A percentile compares a stretch with the other conserved stretches of the same genome.
These are phyloP conservation scores for Buteo buteo DNA, from an alignment of 2,113 vertebrate species.

Conservation along the genomic window DNA sequence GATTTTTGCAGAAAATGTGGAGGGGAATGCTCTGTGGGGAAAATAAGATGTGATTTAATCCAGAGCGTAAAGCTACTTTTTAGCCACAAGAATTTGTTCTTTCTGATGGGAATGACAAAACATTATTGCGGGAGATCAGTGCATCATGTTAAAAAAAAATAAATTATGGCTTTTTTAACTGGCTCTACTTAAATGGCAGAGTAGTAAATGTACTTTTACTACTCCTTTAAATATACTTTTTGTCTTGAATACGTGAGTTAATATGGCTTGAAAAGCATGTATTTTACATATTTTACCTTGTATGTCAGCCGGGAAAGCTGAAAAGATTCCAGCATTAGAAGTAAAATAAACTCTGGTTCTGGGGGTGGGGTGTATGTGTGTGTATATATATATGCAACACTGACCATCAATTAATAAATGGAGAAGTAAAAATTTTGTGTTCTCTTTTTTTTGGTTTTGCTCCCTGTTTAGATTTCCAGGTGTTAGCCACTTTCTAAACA, in stretches of 20 bases:
- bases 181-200: neutral
- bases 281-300: neutral
- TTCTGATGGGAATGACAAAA: neutral
- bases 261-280: neutral
- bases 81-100: neutral
- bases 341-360: neutral
- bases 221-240: neutral
- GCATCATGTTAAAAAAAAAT: neutral
- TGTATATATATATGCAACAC: neutral
- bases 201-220: neutral
- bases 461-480: neutral
- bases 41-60: neutral
- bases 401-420: neutral
- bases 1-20: neutral
- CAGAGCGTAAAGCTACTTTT: neutral
- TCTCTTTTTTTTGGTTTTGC: neutral
- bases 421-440: neutral
- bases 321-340: neutral
- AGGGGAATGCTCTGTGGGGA: neutral
- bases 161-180: neutral
- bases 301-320: neutral
- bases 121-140: neutral
- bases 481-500: neutral
- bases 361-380: fast-evolving
- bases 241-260: neutral